phyloP scores from a whole-genome alignment of 2,113 vertebrate genomes.

The Gallinago paraguaiae region DNA sequence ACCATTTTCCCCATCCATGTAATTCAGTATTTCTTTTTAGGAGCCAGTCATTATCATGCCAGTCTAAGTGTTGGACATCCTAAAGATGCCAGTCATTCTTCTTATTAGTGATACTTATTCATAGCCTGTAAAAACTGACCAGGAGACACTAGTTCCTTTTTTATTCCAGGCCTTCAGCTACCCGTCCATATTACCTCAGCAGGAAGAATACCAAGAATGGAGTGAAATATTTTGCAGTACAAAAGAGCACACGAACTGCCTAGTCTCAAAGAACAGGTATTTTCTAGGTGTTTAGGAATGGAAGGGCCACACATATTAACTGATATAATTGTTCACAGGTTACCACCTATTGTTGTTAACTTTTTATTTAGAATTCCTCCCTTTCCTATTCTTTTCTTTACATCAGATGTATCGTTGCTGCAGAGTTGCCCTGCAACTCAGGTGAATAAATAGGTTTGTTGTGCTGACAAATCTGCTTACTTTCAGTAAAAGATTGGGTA shows the following conservation, averaged over 20 bases:
- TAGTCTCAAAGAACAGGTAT: neutral
- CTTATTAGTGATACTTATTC: neutral
- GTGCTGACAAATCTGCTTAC: neutral
- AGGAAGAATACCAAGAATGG: neutral
- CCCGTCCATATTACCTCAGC: neutral
- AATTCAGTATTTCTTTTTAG: neutral
- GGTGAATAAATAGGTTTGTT: neutral
- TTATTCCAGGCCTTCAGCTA: neutral
- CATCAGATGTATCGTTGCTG: fast-evolving
- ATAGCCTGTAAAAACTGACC: neutral
- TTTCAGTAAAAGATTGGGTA: neutral
- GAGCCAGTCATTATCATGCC: neutral
- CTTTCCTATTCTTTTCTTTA: neutral
- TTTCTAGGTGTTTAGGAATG: neutral
- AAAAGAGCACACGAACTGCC: neutral
- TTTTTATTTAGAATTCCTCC: neutral
- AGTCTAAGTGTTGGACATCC: neutral
- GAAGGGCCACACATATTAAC: neutral
- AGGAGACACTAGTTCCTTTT: neutral
- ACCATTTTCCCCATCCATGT: neutral
- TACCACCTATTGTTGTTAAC: neutral
- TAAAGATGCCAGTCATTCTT: neutral
- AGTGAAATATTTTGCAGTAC: neutral
- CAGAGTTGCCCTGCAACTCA: neutral
- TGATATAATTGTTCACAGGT: neutral